Base-by-base conservation (phyloP, 2,888 invertebrate species). In the Argyra leucocephala region DNA sequence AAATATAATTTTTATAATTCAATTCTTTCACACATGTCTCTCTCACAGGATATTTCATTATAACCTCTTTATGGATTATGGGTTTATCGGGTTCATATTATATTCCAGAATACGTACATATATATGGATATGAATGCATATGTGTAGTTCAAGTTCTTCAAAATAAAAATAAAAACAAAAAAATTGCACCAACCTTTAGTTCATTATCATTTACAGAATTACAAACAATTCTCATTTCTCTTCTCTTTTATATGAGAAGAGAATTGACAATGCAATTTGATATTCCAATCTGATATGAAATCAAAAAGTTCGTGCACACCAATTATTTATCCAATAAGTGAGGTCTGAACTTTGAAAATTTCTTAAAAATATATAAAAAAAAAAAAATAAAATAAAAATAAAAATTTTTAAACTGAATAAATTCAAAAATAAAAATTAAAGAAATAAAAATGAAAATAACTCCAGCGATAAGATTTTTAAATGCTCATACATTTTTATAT, bases 311-410 rank as follows among this genome's bases (percentile, higher is more conserved):
- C 71, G 71, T 70, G 71, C 69, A 70, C 71, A 71, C 71, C 71
- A 71, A 71, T 71, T 71, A 71, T 71, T 71, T 71, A 71, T 71
- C 71, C 71, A 70, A 71, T 71, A 70, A 70, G 71, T 69, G 68
- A 70, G 69, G 69, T 69, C 59, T 59, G 48, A 48, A 48, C 48
- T 48, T 48, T 48, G 18, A 48, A 48, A 48, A 48, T 48, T 31
- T 15, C 18, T 48, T 48, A 48, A 48, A 48, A 15, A 18, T 37
- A 15, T n/a, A 12, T 15, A 15, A 37, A 37, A 15, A 10, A 48
- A 48, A 48, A 48, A 18, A 15, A 2, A 48, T 5, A 48, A 48
- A 48, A 48, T 12, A 37, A 37, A 37, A 37, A 37, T 37, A 10
- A 12, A 37, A 37, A 37, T 3, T 12, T 37, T 5, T 9, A 37